Conservation (phyloP, 2,888 invertebrate species). For the Cremastobaeus sp. region DNA sequence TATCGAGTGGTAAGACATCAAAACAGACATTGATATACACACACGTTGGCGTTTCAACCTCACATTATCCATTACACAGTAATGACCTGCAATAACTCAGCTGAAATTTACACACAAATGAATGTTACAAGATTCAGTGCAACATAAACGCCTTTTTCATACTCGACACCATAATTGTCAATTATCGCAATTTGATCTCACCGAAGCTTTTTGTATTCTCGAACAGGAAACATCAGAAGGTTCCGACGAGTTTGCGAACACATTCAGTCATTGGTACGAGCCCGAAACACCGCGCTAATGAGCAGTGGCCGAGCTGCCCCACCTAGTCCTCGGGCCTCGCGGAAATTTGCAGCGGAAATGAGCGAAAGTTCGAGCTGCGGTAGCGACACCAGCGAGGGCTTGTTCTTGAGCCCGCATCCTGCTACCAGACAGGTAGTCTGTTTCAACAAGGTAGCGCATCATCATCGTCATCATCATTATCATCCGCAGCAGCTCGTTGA, state of each 20-base stretch:
- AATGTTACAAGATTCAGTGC: too few species aligned
- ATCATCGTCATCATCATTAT: constrained; percentile 64
- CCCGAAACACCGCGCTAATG: constrained; percentile 75
- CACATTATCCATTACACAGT: too few species aligned
- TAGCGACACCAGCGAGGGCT: constrained; percentile 83
- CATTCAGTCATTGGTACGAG: constrained; percentile 90
- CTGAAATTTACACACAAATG: too few species aligned
- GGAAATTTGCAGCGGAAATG: constrained; percentile 83
- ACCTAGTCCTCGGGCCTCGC: constrained; percentile 82
- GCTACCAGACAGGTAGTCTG: constrained; percentile 80
- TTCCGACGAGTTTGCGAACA: constrained; percentile 98
- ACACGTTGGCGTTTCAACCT: too few species aligned
- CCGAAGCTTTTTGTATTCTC: too few species aligned
- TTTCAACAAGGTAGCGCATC: constrained; percentile 76
- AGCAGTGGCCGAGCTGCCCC: constrained; percentile 79
- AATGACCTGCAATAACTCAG: too few species aligned
- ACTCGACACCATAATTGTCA: too few species aligned
- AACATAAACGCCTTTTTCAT: too few species aligned
- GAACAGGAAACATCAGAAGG: constrained; percentile 92
- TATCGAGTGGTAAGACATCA: constrained; percentile 87
- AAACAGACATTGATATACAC: too few species aligned
- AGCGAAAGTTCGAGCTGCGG: constrained; percentile 86
- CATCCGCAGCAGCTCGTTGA: constrained; percentile 54
- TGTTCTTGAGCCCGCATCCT: constrained; percentile 79
- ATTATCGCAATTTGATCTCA: too few species aligned